Evolutionary conservation across 2,797 vertebrate genomes (phyloP).

Genomic region (Telmatherina bonti): DNA sequence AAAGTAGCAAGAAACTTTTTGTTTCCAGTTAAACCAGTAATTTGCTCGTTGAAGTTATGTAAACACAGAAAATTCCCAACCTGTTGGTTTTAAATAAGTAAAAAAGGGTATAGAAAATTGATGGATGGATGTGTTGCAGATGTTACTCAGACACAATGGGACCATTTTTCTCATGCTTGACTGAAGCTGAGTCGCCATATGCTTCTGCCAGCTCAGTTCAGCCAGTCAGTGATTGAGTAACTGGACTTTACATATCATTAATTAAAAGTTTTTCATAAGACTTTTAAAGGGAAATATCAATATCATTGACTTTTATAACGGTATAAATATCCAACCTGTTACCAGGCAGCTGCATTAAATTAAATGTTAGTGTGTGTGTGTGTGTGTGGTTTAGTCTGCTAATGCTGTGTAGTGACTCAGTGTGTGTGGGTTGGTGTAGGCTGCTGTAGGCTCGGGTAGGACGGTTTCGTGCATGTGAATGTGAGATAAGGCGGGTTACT

Average conservation of each 20-base stretch:
- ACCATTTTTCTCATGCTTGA: too few species aligned
- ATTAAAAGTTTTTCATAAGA: conserved; percentile 7
- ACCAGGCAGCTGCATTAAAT: conserved; percentile 53
- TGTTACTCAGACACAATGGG: too few species aligned
- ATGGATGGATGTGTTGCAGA: too few species aligned
- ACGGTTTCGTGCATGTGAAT: conserved; percentile 20
- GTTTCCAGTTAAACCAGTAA: too few species aligned
- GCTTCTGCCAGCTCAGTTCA: too few species aligned
- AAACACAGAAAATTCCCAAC: too few species aligned
- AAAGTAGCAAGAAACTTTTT: too few species aligned
- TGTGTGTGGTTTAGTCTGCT: conserved; percentile 21
- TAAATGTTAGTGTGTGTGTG: conserved; percentile 6
- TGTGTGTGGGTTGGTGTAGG: conserved; percentile 41
- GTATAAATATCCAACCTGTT: conserved; percentile 54
- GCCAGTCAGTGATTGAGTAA: too few species aligned
- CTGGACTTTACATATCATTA: background rate
- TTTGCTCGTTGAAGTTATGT: too few species aligned
- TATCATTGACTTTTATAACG: conserved; percentile 15
- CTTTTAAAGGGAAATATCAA: conserved; percentile 3
- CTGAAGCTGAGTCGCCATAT: too few species aligned
- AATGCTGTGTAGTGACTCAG: conserved; percentile 49
- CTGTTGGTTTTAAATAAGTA: too few species aligned
- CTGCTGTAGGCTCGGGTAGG: conserved; percentile 25
- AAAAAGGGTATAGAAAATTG: too few species aligned
- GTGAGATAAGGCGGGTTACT: conserved; percentile 25